phyloP scores from a whole-genome alignment of 2,113 vertebrate species.

The Aviceda subcristata region DNA sequence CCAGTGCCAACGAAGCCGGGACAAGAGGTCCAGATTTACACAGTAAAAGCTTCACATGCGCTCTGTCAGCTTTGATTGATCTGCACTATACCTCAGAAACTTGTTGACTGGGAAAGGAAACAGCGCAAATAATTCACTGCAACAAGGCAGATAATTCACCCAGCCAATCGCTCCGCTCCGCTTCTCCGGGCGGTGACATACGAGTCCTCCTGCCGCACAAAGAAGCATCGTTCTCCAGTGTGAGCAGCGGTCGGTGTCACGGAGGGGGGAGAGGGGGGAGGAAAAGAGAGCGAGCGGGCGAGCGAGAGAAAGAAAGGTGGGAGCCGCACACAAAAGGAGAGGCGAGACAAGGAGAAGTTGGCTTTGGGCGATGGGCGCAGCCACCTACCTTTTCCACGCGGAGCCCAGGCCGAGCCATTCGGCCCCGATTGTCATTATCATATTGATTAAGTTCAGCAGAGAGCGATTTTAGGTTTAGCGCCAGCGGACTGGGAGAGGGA shows the following conservation, averaged over 20 bases:
- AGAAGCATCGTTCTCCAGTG: conserved; percentile 86
- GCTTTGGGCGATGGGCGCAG: conserved; percentile 64
- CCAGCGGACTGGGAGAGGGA: conserved; percentile 84
- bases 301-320: conserved; percentile 14
- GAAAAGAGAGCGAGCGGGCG: background rate
- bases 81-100: conserved; percentile 86
- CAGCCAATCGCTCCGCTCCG: conserved; percentile 75
- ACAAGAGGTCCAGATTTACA: conserved; percentile 91
- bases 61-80: conserved; percentile 92
- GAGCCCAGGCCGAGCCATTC: conserved; percentile 78
- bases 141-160: conserved; percentile 81
- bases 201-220: conserved; percentile 78
- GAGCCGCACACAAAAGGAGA: conserved; percentile 63
- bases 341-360: conserved; percentile 69
- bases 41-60: conserved; percentile 84
- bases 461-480: conserved; percentile 92
- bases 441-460: conserved; percentile 99
- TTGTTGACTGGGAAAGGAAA: conserved; percentile 88
- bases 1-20: conserved; percentile 81
- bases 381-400: conserved; percentile 28
- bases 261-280: conserved; percentile 7
- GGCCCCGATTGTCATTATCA: conserved; percentile 95
- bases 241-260: conserved; percentile 85
- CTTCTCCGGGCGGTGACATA: conserved; percentile 80
- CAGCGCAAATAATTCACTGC: conserved; percentile 89